Percentiles rank a stretch among this genome's conserved stretches.
Evolutionary conservation across 1,140 invertebrate genomes (phyloP).

Genomic region (Aphaenogaster rudis): DNA sequence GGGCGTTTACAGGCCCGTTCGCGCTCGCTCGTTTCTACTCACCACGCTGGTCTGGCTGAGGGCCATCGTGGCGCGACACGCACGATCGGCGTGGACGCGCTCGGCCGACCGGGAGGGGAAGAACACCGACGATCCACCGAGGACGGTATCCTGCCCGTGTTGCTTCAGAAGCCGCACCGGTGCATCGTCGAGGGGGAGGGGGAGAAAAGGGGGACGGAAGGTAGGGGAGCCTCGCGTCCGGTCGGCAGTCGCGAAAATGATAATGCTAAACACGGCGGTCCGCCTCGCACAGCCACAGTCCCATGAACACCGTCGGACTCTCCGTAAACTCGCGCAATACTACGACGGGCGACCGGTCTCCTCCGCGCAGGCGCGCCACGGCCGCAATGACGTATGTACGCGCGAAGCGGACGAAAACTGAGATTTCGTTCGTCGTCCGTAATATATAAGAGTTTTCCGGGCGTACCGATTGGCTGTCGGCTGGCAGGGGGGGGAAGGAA

Average conservation of each 20-base stretch:
- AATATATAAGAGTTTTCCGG: no score
- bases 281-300: neutral
- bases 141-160: conserved; percentile 53
- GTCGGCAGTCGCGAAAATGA: neutral
- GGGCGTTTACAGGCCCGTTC: no score
- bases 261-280: neutral
- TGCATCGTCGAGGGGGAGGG: conserved; percentile 57
- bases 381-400: neutral
- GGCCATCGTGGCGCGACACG: conserved; percentile 81
- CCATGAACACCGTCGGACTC: neutral
- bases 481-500: no score
- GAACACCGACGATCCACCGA: conserved; percentile 71
- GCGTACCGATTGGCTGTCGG: no score
- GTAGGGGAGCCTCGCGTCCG: neutral
- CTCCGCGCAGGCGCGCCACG: neutral
- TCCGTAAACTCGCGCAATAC: neutral
- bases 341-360: neutral
- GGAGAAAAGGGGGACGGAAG: no score
- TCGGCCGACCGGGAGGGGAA: conserved; percentile 71
- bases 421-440: no score
- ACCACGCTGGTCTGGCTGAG: conserved; percentile 88
- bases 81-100: conserved; percentile 10
- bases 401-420: neutral
- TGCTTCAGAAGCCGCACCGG: conserved; percentile 74
- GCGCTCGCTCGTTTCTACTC: conserved; percentile 80